phyloP scores from a whole-genome alignment of 1,140 invertebrate species.

The Drosophila sucinea region DNA sequence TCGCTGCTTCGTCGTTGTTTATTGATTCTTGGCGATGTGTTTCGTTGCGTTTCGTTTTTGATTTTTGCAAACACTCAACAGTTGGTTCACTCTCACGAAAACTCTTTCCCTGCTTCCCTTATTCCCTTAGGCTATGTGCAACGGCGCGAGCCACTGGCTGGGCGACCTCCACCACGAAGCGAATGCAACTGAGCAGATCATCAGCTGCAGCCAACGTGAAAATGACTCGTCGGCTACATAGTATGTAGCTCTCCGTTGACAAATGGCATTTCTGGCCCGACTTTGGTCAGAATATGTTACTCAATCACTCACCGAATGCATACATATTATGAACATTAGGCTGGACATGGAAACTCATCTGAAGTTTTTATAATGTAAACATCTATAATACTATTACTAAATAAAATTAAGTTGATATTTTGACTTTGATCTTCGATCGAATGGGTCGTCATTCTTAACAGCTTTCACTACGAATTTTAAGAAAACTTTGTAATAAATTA shows the following conservation, averaged over 20 bases:
- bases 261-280: background rate
- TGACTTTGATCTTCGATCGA: no score
- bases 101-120: no score
- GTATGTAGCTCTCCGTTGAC: constrained; percentile 2
- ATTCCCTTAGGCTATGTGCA: background rate
- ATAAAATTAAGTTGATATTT: no score
- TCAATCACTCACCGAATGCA: constrained; percentile 10
- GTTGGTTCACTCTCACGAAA: constrained; percentile 28
- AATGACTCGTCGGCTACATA: background rate
- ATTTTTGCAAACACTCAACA: constrained; percentile 57
- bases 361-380: no score
- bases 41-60: constrained; percentile 24
- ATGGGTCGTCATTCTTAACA: no score
- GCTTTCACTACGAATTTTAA: no score
- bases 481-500: no score
- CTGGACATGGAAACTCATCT: background rate
- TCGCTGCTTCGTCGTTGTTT: constrained; percentile 21
- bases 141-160: constrained; percentile 1
- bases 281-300: constrained; percentile 16
- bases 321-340: constrained; percentile 3
- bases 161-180: constrained; percentile 10
- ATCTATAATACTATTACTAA: no score
- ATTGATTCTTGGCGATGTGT: constrained; percentile 48
- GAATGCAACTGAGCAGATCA: constrained; percentile 15
- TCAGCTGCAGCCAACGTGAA: background rate